Evolutionary conservation across 2,113 vertebrate species (phyloP), one percentile per base, ranked within the genome.

Genomic region (Tichodroma muraria): DNA sequence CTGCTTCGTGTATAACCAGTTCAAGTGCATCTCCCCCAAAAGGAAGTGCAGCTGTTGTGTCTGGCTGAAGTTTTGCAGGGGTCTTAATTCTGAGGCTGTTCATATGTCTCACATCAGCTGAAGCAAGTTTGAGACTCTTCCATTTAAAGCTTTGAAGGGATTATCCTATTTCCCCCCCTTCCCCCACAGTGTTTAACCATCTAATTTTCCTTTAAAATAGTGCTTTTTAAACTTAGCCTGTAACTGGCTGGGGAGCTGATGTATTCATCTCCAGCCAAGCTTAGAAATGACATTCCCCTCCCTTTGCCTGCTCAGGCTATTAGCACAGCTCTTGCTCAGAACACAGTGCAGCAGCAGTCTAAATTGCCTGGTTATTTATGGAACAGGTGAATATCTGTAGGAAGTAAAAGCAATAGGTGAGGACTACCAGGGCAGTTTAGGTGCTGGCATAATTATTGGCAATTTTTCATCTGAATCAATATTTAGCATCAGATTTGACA

Each of bases 191-290:
- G 30, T 93, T 95, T 96, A 93, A 84, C 87, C 65, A 85, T 89
- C 95, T 96, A 91, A 96, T 95, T 96, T 96, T 95, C 90, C 65
- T 95, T 90, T 95, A 88, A 80, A 97, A 90, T 80, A 90, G 88
- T 6, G 35, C 79, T 85, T 95, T 93, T 96, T 95, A 88, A 93
- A 95, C 80, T 68, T 94, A 69, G 88, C 65, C 85, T 69, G 38
- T 75, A 54, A 92, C 40, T 85, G 93, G 61, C 82, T 92, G 94
- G 83, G 83, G 76, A 95, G 83, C 77, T 89, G 85, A 71, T 91
- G 72, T 81, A 93, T 96, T 96, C 95, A 94, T 79, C 88, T 92
- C 85, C 85, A 96, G 93, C 88, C 95, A 94, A 59, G 89, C 91
- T 93, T 87, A 94, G 88, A 88, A 95, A 81, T 95, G 38, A 87